phyloP scores from a whole-genome alignment of 2,797 vertebrate genomes.

The Neoniphon sammara region DNA sequence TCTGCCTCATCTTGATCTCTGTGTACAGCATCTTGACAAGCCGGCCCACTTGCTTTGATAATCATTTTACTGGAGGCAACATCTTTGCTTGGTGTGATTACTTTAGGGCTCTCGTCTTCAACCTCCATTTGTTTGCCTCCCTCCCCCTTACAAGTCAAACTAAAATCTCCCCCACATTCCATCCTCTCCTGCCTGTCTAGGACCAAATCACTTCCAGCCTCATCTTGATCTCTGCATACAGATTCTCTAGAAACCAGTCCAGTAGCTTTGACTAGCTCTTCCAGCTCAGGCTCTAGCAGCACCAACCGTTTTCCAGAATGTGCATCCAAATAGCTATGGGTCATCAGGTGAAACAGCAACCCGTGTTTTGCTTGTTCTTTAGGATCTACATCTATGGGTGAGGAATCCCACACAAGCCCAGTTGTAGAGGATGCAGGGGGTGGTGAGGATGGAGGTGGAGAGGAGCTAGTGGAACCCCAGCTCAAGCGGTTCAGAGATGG shows the following conservation, averaged over 20 bases:
- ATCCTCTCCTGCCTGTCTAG: slow-evolving; percentile 24
- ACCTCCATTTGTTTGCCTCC: slow-evolving; percentile 24
- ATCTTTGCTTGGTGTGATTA: slow-evolving; percentile 20
- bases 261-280: slow-evolving; percentile 65
- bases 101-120: slow-evolving; percentile 21
- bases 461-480: slow-evolving; percentile 69
- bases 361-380: slow-evolving; percentile 73
- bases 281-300: slow-evolving; percentile 85
- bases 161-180: slow-evolving; percentile 16
- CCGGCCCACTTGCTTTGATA: slow-evolving; percentile 52
- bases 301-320: slow-evolving; percentile 89
- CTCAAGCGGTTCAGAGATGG: slow-evolving; percentile 72
- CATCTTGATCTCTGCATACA: slow-evolving; percentile 10
- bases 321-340: slow-evolving; percentile 90
- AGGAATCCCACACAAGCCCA: slow-evolving; percentile 48
- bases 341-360: slow-evolving; percentile 88
- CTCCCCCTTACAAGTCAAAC: slow-evolving; percentile 31
- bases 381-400: slow-evolving; percentile 49
- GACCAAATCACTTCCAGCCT: slow-evolving; percentile 26
- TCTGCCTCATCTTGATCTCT: slow-evolving; percentile 21
- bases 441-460: slow-evolving; percentile 55
- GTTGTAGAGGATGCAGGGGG: slow-evolving; percentile 47
- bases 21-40: slow-evolving; percentile 22
- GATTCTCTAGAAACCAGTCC: slow-evolving; percentile 29
- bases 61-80: background rate